Evolutionary conservation across 2,888 invertebrate genomes (phyloP).

Genomic region (Orchesellides sinensis): DNA sequence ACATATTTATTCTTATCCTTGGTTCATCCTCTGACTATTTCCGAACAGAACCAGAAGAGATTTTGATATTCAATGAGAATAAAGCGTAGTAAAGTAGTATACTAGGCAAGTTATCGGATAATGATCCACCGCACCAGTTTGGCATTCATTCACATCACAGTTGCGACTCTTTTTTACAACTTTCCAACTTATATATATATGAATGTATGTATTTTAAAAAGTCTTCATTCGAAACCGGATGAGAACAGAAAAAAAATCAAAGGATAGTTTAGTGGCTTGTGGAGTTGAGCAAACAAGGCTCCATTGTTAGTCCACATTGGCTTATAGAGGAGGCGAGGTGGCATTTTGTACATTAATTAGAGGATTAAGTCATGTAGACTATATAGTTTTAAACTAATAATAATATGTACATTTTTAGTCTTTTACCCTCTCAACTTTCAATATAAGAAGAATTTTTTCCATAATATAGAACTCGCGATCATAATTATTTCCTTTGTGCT

Average conservation of each 20-base stretch:
- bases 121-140: background rate
- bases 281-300: constrained; percentile 36
- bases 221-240: constrained; percentile 13
- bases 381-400: background rate
- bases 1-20: background rate
- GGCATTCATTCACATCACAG: constrained; percentile 25
- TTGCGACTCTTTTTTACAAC: background rate
- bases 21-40: constrained; percentile 5
- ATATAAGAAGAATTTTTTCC: background rate
- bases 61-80: background rate
- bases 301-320: constrained; percentile 40
- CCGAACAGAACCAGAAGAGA: background rate
- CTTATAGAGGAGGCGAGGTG: background rate
- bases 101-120: background rate
- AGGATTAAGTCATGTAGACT: background rate
- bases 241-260: constrained; percentile 1
- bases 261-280: constrained; percentile 17
- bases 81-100: background rate
- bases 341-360: constrained; percentile 1
- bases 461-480: background rate
- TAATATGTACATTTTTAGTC: background rate
- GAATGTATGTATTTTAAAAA: background rate
- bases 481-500: background rate
- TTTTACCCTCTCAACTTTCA: background rate
- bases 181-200: background rate